Conservation (phyloP, 2,888 invertebrate genomes). For the Thecophora atra region DNA sequence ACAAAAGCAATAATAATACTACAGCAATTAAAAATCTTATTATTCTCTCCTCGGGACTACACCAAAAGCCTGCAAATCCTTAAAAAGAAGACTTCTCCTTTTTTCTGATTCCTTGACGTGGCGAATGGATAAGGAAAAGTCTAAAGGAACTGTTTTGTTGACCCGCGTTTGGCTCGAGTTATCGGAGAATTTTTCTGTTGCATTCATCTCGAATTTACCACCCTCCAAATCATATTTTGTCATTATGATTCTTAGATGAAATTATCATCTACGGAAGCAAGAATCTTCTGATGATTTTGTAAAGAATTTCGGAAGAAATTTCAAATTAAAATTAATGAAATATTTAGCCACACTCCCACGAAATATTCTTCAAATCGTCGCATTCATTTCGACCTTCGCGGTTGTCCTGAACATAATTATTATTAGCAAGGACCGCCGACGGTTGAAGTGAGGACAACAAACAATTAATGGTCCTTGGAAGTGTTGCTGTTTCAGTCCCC, state of each 20-base stretch:
- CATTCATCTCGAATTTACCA: conserved; percentile 58
- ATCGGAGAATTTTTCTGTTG: conserved; percentile 54
- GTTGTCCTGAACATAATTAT: background rate
- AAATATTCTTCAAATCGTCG: conserved; percentile 52
- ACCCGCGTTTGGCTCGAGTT: conserved; percentile 6
- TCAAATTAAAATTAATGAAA: conserved; percentile 66
- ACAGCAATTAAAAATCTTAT: conserved; percentile 35
- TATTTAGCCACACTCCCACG: conserved; percentile 54
- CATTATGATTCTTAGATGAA: conserved; percentile 53
- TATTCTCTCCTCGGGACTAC: conserved; percentile 40
- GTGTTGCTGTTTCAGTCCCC: conserved; percentile 16
- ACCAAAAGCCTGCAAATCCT: background rate
- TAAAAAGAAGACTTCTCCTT: conserved; percentile 13
- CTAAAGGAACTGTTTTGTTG: background rate
- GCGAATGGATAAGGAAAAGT: background rate
- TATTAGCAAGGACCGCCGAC: background rate
- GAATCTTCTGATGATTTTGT: conserved; percentile 57
- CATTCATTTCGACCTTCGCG: background rate
- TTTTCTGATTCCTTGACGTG: conserved; percentile 48
- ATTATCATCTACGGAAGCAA: conserved; percentile 21
- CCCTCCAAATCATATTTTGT: conserved; percentile 40
- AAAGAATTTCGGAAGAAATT: conserved; percentile 54
- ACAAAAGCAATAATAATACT: conserved; percentile 23
- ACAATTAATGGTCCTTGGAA: background rate
- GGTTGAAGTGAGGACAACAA: background rate